Percentiles rank a stretch among this genome's conserved stretches.
phyloP scores from a whole-genome alignment of 2,888 invertebrate genomes.

The Napeogenes inachia region DNA sequence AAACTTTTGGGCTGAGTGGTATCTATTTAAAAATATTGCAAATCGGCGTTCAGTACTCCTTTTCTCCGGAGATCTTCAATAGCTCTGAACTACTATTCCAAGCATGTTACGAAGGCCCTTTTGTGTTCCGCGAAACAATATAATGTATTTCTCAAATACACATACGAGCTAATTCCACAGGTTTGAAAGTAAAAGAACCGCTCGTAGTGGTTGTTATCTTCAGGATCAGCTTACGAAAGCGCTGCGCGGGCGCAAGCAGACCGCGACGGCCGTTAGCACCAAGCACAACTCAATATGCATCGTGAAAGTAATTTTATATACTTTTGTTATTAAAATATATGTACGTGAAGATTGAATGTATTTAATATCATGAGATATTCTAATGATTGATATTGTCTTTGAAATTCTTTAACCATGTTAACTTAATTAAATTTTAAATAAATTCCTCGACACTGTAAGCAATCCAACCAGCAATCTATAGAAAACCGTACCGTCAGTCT shows the following conservation, averaged over 20 bases:
- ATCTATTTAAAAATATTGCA: too few relatives aligned
- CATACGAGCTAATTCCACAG: not conserved
- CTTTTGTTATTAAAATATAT: not conserved
- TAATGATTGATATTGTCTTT: too few relatives aligned
- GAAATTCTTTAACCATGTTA: too few relatives aligned
- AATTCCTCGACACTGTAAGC: too few relatives aligned
- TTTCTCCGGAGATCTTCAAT: too few relatives aligned
- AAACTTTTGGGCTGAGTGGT: too few relatives aligned
- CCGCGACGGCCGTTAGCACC: constrained; percentile 50
- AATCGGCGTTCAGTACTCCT: too few relatives aligned
- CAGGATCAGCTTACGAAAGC: constrained; percentile 68
- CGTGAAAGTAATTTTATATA: constrained; percentile 22
- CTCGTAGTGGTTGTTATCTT: constrained; percentile 48
- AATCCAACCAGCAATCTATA: too few relatives aligned
- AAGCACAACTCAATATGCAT: constrained; percentile 22
- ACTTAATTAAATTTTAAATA: too few relatives aligned
- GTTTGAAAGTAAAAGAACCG: constrained; percentile 10
- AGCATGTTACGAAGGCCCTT: too few relatives aligned
- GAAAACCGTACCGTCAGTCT: too few relatives aligned
- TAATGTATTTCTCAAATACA: not conserved
- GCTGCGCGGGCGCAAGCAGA: constrained; percentile 54
- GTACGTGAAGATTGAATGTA: not conserved
- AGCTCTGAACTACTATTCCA: too few relatives aligned
- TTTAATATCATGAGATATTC: not conserved
- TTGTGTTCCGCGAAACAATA: not conserved